Evolutionary conservation across 2,113 vertebrate species (phyloP).

Genomic region (Dascyllus trimaculatus): DNA sequence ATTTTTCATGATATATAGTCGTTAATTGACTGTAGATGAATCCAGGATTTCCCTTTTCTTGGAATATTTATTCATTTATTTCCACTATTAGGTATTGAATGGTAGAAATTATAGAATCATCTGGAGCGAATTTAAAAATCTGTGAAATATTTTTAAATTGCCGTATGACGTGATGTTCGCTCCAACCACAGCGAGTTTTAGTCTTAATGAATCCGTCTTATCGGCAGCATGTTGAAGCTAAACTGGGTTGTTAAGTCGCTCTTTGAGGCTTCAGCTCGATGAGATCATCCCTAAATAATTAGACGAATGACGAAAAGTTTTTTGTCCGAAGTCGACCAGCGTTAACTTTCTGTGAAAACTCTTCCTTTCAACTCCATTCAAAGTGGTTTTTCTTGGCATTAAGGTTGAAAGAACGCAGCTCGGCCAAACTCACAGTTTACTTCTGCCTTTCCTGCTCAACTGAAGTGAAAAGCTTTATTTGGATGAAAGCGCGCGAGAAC

Average conservation of each 20-base stretch:
- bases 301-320: constrained; percentile 8
- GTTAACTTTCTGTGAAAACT: constrained; percentile 52
- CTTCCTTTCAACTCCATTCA: constrained; percentile 59
- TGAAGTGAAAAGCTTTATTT: constrained; percentile 37
- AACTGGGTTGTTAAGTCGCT: background rate
- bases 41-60: no score
- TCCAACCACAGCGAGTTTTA: no score
- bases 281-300: constrained; percentile 44
- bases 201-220: no score
- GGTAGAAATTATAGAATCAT: no score
- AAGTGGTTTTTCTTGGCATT: constrained; percentile 62
- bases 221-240: background rate
- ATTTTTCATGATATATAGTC: no score
- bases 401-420: constrained; percentile 31
- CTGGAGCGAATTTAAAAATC: no score
- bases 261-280: constrained; percentile 13
- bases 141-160: no score
- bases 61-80: no score
- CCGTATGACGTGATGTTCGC: no score
- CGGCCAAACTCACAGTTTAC: constrained; percentile 48
- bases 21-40: no score
- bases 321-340: constrained; percentile 30
- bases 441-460: constrained; percentile 38
- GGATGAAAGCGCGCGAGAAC: constrained; percentile 44
- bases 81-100: no score